phyloP scores from a whole-genome alignment of 35 echinoderm and acorn worm species.

The Acanthaster planci region DNA sequence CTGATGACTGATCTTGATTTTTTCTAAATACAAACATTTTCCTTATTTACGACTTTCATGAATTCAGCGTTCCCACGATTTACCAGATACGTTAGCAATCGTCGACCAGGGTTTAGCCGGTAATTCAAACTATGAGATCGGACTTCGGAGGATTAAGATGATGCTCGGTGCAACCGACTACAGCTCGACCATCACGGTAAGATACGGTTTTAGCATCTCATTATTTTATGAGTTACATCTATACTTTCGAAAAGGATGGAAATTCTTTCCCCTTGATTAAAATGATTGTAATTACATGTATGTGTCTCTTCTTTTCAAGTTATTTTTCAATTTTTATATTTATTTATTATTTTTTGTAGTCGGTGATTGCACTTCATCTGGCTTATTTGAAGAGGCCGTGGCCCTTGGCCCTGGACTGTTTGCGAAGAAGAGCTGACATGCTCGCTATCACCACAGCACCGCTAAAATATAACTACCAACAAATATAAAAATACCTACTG shows the following conservation, averaged over 20 bases:
- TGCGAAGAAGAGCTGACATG: not conserved
- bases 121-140: constrained; percentile 1
- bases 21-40: too few relatives aligned
- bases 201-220: not conserved
- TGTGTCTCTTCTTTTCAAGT: not conserved
- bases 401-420: not conserved
- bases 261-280: too few relatives aligned
- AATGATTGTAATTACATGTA: not conserved
- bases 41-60: too few relatives aligned
- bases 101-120: not conserved
- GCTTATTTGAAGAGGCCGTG: not conserved
- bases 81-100: not conserved
- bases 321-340: not conserved
- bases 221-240: too few relatives aligned
- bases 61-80: too few relatives aligned
- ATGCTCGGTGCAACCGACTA: not conserved
- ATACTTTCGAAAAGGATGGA: too few relatives aligned
- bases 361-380: not conserved
- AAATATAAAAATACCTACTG: too few relatives aligned
- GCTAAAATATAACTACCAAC: too few relatives aligned
- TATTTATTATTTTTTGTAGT: too few relatives aligned
- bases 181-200: not conserved
- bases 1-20: too few relatives aligned
- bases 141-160: not conserved
- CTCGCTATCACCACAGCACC: not conserved